Conservation (phyloP, 2,888 invertebrate species). For the Melanargia galathea region DNA sequence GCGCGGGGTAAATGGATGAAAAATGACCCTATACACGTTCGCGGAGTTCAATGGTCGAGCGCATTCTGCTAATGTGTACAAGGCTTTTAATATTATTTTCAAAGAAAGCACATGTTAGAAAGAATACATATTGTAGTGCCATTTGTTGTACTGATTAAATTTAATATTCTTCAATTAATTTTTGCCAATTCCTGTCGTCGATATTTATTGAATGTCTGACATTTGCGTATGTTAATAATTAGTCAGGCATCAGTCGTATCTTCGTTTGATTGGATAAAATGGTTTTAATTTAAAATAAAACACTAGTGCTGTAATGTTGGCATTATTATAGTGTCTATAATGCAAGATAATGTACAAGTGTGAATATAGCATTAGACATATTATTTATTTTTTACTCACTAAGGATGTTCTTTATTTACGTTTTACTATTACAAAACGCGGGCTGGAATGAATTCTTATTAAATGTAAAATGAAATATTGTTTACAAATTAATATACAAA, state of each 20-base stretch:
- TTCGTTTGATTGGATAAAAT: background rate
- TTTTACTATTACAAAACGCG: constrained; percentile 39
- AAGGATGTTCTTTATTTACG: constrained; percentile 46
- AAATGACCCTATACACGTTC: background rate
- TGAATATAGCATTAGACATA: constrained; percentile 35
- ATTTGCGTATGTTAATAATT: background rate
- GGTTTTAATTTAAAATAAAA: background rate
- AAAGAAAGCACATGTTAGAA: background rate
- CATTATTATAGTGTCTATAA: background rate
- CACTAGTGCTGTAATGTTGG: constrained; percentile 1
- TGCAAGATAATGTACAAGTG: constrained; percentile 24
- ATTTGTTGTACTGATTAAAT: background rate
- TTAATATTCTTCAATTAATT: background rate
- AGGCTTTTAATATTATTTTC: background rate
- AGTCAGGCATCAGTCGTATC: background rate
- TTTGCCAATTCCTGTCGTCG: too few relatives aligned
- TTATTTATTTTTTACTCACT: constrained; percentile 55
- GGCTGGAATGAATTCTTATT: constrained; percentile 41
- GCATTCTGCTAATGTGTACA: background rate
- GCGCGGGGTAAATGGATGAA: background rate
- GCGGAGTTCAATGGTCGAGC: background rate
- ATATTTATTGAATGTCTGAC: background rate
- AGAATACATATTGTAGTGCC: background rate
- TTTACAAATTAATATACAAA: background rate
- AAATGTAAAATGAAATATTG: constrained; percentile 29